phyloP scores from a whole-genome alignment of 2,113 vertebrate genomes.

The Bubalus kerabau region DNA sequence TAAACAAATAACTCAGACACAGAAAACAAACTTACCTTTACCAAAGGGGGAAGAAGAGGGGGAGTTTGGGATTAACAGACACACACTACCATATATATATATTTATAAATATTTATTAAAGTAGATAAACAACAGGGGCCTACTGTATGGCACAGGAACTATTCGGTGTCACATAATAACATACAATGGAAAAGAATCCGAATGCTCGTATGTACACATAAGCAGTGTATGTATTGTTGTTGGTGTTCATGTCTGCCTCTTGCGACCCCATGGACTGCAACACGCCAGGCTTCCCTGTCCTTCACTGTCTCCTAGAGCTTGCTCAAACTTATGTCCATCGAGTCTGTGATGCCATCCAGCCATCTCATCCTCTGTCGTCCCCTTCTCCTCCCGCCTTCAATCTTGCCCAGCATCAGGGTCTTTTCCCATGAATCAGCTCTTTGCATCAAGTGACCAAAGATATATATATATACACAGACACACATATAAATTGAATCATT shows the following conservation, averaged over 20 bases:
- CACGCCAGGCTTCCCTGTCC: neutral
- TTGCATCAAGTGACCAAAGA: neutral
- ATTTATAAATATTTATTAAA: neutral
- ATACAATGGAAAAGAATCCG: neutral
- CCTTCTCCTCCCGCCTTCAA: neutral
- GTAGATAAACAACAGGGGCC: neutral
- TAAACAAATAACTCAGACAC: neutral
- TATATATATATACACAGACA: too few relatives aligned
- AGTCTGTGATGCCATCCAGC: neutral
- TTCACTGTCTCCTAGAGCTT: neutral
- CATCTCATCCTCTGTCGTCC: neutral
- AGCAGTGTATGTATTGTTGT: neutral
- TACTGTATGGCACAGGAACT: neutral
- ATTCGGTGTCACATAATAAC: neutral
- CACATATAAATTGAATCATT: neutral
- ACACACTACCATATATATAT: neutral
- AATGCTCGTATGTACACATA: accelerated
- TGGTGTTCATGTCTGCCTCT: too few relatives aligned
- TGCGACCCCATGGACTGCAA: accelerated
- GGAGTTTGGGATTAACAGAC: neutral
- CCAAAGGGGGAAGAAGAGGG: neutral
- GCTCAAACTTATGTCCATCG: neutral
- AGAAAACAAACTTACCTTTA: neutral
- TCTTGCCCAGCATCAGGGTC: neutral
- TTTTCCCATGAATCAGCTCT: neutral